Evolutionary conservation across 2,113 vertebrate species (phyloP).

Genomic region (Chitala chitala): DNA sequence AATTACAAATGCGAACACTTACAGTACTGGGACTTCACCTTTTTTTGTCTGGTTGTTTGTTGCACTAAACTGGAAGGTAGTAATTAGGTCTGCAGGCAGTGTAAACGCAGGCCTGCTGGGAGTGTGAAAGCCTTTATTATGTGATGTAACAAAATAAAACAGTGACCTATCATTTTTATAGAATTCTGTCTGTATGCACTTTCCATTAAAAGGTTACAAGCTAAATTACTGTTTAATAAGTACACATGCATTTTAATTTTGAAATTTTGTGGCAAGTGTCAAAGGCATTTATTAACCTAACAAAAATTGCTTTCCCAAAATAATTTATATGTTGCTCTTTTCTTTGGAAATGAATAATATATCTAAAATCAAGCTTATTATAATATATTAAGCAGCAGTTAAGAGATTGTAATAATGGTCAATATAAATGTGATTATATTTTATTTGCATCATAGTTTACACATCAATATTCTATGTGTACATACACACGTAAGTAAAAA

Average conservation of each 20-base stretch:
- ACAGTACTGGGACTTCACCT: neutral
- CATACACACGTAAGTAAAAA: no score
- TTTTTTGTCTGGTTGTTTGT: conserved; percentile 1
- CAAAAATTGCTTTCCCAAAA: conserved; percentile 5
- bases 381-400: conserved; percentile 3
- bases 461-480: no score
- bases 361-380: conserved; percentile 1
- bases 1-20: neutral
- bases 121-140: conserved; percentile 16
- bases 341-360: conserved; percentile 4
- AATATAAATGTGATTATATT: no score
- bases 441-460: no score
- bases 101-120: neutral
- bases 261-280: neutral
- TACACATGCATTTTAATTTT: neutral
- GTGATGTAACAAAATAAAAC: conserved; percentile 8
- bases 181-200: conserved; percentile 10
- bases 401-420: no score
- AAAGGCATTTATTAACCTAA: neutral
- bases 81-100: conserved; percentile 22
- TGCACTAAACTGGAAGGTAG: conserved; percentile 1
- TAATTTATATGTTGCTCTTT: conserved; percentile 4
- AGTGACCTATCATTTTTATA: conserved; percentile 6
- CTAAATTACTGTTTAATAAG: neutral
- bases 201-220: neutral